These are phyloP conservation scores for Chauna torquata DNA, from an alignment of 2,113 vertebrate species.

Conservation along the genomic window DNA sequence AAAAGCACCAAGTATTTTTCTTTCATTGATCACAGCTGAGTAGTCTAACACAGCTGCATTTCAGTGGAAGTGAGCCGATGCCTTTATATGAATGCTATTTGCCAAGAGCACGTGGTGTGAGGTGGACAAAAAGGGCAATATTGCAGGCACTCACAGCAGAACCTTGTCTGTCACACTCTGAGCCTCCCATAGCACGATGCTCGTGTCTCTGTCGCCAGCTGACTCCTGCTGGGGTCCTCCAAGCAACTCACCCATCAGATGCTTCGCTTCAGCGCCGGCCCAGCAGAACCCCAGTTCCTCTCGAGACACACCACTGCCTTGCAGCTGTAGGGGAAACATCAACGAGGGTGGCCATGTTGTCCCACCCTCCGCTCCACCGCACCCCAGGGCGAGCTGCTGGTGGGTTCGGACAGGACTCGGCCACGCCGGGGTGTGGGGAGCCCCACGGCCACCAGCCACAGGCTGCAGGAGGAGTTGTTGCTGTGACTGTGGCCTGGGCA, in stretches of 20 bases:
- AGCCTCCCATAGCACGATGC: not conserved
- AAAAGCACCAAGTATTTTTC: conserved; percentile 28
- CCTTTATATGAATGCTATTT: conserved; percentile 19
- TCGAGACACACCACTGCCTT: accelerated
- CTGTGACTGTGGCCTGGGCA: not conserved
- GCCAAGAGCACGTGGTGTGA: conserved; percentile 37
- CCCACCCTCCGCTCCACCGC: not conserved
- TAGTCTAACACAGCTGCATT: conserved; percentile 43
- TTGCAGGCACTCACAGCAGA: conserved; percentile 7
- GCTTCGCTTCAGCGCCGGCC: not conserved
- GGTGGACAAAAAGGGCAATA: conserved; percentile 42
- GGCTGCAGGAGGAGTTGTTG: not conserved
- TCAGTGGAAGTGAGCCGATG: conserved; percentile 35
- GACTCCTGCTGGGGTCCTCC: not conserved
- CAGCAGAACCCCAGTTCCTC: not conserved
- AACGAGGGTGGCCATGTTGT: not conserved
- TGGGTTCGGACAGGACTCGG: not conserved
- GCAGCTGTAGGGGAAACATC: not conserved
- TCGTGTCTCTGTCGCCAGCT: not conserved
- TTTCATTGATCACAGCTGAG: conserved; percentile 44
- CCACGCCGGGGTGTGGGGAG: no score
- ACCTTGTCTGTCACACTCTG: not conserved
- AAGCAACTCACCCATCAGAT: not conserved
- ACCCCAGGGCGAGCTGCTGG: not conserved
- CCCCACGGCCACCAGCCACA: not conserved